Conservation (phyloP, 2,113 vertebrate species). For the Aphelocoma coerulescens region DNA sequence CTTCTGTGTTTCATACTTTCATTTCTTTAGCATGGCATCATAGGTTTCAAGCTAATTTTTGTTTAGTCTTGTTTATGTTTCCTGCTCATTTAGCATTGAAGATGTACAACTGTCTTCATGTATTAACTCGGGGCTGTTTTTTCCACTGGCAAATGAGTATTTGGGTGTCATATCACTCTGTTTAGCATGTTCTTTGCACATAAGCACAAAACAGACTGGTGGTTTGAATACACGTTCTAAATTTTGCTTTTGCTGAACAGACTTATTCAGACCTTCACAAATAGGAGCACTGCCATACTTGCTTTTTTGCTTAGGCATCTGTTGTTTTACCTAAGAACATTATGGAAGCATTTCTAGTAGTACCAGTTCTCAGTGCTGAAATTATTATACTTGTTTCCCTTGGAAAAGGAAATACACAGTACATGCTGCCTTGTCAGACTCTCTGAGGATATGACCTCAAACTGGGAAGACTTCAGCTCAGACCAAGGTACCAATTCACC, state of each 20-base stretch:
- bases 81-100: neutral
- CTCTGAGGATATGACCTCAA: neutral
- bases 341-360: neutral
- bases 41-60: neutral
- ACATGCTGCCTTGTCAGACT: neutral
- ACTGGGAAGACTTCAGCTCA: neutral
- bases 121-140: neutral
- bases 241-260: neutral
- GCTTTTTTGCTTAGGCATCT: neutral
- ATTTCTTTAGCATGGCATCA: neutral
- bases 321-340: constrained; percentile 23
- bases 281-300: neutral
- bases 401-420: neutral
- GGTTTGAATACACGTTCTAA: neutral
- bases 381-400: neutral
- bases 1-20: neutral
- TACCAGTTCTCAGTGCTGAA: neutral
- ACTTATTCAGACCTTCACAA: constrained; percentile 1
- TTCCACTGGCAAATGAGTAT: neutral
- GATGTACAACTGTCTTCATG: neutral
- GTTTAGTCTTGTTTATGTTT: neutral
- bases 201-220: neutral
- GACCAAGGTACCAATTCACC: neutral
- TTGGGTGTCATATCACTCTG: neutral
- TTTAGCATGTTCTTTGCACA: neutral